These are phyloP conservation scores for Pogona vitticeps DNA, from an alignment of 2,113 vertebrate genomes.

Conservation along the genomic window DNA sequence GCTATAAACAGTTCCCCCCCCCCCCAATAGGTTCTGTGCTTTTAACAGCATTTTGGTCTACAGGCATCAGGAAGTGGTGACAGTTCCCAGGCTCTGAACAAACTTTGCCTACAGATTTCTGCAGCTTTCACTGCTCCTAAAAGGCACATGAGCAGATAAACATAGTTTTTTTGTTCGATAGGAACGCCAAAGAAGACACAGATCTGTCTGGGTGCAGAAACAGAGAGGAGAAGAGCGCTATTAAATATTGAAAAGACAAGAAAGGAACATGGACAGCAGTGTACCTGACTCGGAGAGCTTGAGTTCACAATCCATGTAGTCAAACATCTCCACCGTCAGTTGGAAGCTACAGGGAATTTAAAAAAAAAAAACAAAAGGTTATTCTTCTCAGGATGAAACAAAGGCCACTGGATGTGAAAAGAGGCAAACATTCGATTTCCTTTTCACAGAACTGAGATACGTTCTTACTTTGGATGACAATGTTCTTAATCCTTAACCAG, in stretches of 20 bases:
- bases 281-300: constrained; percentile 92
- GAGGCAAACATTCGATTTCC: background rate
- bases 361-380: rapidly evolving
- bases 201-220: background rate
- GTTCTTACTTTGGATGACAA: too few relatives aligned
- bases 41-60: background rate
- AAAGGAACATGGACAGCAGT: constrained; percentile 17
- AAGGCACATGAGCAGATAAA: background rate
- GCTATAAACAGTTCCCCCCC: too few relatives aligned
- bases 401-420: background rate
- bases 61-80: background rate
- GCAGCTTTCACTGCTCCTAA: background rate
- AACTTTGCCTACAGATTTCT: background rate
- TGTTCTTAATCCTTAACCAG: too few relatives aligned
- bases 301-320: constrained; percentile 95
- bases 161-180: background rate
- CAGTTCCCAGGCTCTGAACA: background rate
- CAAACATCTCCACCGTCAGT: constrained; percentile 97
- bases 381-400: background rate
- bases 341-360: constrained; percentile 85
- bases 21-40: too few relatives aligned
- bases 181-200: background rate
- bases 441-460: background rate
- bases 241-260: background rate
- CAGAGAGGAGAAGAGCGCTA: background rate